A percentile compares a stretch with the other conserved stretches of the same genome.
Evolutionary conservation across 1,140 invertebrate species (phyloP).

Genomic region (Calliopsis andreniformis): DNA sequence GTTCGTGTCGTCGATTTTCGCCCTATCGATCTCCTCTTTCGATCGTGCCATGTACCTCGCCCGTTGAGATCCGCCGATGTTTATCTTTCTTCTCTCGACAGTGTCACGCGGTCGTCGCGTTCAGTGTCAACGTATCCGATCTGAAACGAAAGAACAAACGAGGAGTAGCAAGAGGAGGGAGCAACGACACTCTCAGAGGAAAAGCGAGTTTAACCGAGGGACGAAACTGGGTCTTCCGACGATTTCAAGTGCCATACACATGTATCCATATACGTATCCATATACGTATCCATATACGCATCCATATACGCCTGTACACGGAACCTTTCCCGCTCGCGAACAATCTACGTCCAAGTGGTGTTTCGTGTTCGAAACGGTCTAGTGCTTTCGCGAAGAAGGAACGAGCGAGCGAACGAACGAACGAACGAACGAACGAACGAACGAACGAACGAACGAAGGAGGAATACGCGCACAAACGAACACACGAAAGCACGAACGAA

Average conservation of each 20-base stretch:
- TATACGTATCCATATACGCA: no score
- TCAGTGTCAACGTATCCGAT: slow-evolving; percentile 18
- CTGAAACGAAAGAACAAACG: slow-evolving; percentile 12
- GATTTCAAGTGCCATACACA: slow-evolving; percentile 17
- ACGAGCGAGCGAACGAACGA: background rate
- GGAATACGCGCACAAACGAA: no score
- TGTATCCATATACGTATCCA: background rate
- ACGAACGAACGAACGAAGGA: no score
- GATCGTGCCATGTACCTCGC: no score
- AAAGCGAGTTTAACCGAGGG: slow-evolving; percentile 19
- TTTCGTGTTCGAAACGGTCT: background rate
- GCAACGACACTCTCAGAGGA: background rate
- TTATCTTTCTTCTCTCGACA: slow-evolving; percentile 24
- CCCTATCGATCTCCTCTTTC: no score
- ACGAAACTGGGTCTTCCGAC: slow-evolving; percentile 11
- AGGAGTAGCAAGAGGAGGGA: background rate
- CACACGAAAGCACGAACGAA: no score
- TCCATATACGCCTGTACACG: no score
- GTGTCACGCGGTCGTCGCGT: slow-evolving; percentile 1
- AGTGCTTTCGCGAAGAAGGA: no score
- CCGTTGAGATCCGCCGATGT: background rate
- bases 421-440: background rate
- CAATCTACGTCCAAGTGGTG: no score
- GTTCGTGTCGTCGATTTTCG: background rate
- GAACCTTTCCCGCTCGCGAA: no score